A percentile compares a stretch with the other conserved stretches of the same genome.
Evolutionary conservation across 2,888 invertebrate genomes (phyloP).

Genomic region (Oscheius sp.): DNA sequence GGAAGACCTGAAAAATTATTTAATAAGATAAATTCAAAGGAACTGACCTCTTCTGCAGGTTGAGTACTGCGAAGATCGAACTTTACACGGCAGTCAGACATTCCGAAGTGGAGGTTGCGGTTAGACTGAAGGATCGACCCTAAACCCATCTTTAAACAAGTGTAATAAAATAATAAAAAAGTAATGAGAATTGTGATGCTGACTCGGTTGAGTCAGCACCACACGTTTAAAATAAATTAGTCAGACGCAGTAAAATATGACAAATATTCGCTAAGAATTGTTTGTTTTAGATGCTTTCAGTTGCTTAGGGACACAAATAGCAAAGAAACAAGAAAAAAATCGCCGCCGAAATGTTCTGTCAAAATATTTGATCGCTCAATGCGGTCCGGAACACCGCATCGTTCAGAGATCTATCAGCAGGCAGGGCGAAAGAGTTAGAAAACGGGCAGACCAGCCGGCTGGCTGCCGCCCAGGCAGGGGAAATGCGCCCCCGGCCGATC

Average conservation of each 20-base stretch:
- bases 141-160: background rate
- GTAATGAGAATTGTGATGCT: background rate
- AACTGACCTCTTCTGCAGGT: conserved; percentile 18
- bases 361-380: conserved; percentile 6
- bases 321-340: background rate
- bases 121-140: background rate
- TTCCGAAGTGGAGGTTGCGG: conserved; percentile 25
- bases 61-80: conserved; percentile 39
- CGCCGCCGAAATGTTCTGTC: background rate
- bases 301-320: no score
- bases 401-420: background rate
- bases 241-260: no score
- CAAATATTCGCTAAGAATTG: no score
- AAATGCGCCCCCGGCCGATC: conserved; percentile 11
- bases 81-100: conserved; percentile 60
- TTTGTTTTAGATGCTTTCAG: no score
- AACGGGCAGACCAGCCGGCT: conserved; percentile 5
- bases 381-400: no score
- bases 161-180: background rate
- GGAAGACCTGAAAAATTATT: conserved; percentile 52
- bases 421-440: background rate
- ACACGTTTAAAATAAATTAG: no score
- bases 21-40: background rate
- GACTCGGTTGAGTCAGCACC: background rate
- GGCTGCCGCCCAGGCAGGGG: conserved; percentile 9